phyloP scores from a whole-genome alignment of 2,113 vertebrate genomes.

The Ictidomys tridecemlineatus region DNA sequence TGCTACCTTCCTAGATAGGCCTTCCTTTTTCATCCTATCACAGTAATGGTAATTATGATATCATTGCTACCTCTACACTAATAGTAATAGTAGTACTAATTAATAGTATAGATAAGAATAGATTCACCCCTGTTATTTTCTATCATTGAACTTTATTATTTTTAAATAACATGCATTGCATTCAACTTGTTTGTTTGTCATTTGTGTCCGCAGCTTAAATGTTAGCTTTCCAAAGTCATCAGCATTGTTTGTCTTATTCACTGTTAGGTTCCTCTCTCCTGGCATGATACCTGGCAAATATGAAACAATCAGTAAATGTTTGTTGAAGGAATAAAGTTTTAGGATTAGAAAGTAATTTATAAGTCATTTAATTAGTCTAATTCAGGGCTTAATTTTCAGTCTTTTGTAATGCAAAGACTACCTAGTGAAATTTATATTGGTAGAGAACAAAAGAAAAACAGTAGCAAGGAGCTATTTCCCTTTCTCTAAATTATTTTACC shows the following conservation, averaged over 20 bases:
- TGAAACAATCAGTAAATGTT: background rate
- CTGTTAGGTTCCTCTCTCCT: background rate
- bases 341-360: conserved; percentile 31
- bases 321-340: conserved; percentile 39
- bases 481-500: conserved; percentile 14
- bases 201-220: background rate
- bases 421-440: background rate
- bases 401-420: background rate
- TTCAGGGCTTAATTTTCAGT: conserved; percentile 19
- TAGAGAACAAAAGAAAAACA: background rate
- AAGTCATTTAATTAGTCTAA: background rate
- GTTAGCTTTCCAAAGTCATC: background rate
- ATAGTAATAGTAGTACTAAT: background rate
- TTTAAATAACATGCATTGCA: background rate
- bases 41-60: background rate
- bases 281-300: background rate
- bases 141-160: background rate
- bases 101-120: background rate
- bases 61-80: background rate
- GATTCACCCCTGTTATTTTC: background rate
- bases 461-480: background rate
- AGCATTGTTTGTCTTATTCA: background rate
- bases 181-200: background rate
- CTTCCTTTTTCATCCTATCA: background rate
- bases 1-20: background rate